These are phyloP conservation scores for Cryptomyrus ogoouensis DNA, from an alignment of 2,113 vertebrate species.

Conservation along the genomic window DNA sequence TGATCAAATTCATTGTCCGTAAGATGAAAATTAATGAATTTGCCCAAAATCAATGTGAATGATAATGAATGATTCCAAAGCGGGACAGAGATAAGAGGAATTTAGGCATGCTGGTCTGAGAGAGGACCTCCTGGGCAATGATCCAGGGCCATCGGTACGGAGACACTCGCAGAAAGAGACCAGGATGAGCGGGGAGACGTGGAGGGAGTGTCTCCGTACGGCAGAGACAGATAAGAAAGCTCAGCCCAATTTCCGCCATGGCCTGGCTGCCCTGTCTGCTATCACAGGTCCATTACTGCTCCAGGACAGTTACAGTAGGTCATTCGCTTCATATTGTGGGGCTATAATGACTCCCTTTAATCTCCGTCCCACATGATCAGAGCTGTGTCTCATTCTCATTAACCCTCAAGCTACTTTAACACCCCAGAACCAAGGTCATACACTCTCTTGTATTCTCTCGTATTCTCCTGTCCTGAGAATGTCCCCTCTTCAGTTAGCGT, in stretches of 20 bases:
- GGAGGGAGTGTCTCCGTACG: neutral
- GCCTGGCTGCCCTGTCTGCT: neutral
- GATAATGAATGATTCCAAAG: neutral
- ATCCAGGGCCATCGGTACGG: neutral
- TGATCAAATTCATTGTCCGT: neutral
- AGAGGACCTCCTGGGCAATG: neutral
- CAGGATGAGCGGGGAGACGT: neutral
- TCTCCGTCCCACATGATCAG: neutral
- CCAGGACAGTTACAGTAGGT: neutral
- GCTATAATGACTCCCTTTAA: neutral
- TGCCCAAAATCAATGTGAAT: neutral
- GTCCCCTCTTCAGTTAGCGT: neutral
- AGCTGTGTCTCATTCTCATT: neutral
- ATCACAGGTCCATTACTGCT: neutral
- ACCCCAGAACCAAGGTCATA: neutral
- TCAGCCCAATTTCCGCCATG: neutral
- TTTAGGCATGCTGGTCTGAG: neutral
- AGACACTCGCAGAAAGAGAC: neutral
- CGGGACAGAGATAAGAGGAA: neutral
- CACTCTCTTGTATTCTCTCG: neutral
- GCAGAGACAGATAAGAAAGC: neutral
- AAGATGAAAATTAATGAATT: neutral
- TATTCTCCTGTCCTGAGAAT: neutral
- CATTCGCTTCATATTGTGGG: neutral
- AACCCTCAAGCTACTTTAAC: neutral